Base-by-base conservation (phyloP, 2,888 invertebrate genomes). In the Platycheirus rosarum region DNA sequence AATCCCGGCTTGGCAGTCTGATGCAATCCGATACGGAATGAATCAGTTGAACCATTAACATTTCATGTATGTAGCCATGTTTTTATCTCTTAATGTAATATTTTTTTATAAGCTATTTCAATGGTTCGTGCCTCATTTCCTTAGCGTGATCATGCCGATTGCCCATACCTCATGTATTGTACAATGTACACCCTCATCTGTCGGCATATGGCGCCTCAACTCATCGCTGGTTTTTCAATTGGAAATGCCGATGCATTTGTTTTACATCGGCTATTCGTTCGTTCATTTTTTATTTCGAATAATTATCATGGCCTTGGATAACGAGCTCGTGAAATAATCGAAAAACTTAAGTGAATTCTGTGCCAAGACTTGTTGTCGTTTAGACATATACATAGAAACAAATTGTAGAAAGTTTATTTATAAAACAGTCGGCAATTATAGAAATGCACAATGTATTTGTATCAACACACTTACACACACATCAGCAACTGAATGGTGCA, bases 381-480 rank as follows among this genome's bases (percentile, higher is more conserved):
- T 6, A 6, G 0, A 20, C 14, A n/a, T 37, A 51, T 9, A 26
- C 7, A 26, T 8, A 11, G 26, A 29, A 63, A 55, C n/a, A 20
- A 55, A 5, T 18, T 26, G 11, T 40, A 14, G 2, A 65, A 44
- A 65, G 35, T 66, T 66, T 77, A 77, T 77, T 77, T 77, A 66
- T 60, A 44, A 51, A 73, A 77, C 66, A 77, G 29, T 57, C 49
- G n/a, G 48, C 77, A 66, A 75, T 68, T 68, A 6, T 26, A 68
- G 68, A 23, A 68, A 37, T 55, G n/a, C n/a, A n/a, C n/a, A n/a
- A 57, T 37, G 57, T 63, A 40, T 46, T 60, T 63, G 42, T 37
- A 44, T 51, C 42, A 49, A 70, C 26, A 57, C 42, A 57, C 44
- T 7, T 13, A 18, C 13, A 44, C 3, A 18, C 16, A 11, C 9